Evolutionary conservation across 2,797 vertebrate species (phyloP).

Genomic region (Falco novaeseelandiae): DNA sequence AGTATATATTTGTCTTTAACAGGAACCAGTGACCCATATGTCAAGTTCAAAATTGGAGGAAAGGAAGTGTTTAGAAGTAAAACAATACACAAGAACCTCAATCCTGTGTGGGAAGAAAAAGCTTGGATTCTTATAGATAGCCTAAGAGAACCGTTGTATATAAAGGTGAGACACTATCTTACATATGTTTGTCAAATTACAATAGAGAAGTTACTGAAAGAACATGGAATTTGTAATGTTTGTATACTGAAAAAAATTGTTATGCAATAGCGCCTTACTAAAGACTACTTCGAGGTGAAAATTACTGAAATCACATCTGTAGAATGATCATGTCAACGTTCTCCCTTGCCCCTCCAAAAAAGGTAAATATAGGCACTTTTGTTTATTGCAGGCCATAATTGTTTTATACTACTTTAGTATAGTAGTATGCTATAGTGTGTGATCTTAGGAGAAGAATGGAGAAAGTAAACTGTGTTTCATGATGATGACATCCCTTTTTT

Average conservation of each 20-base stretch:
- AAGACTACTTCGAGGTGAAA: not conserved
- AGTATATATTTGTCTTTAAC: not conserved
- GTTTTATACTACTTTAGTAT: not conserved
- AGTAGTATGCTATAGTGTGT: too few species aligned
- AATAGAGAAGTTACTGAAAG: not conserved
- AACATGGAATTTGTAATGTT: not conserved
- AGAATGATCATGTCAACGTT: not conserved
- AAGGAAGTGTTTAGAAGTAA: conserved; percentile 97
- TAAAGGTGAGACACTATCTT: conserved; percentile 85
- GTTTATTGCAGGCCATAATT: not conserved
- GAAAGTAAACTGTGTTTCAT: not conserved
- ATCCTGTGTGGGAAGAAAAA: conserved; percentile 95
- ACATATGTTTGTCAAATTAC: not conserved
- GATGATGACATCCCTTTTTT: not conserved
- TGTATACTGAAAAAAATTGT: not conserved
- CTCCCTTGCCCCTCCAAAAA: not conserved
- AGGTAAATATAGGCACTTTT: not conserved
- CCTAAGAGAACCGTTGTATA: conserved; percentile 86
- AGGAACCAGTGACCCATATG: conserved; percentile 96
- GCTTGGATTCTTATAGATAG: conserved; percentile 85
- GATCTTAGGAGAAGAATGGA: not conserved
- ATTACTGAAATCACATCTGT: not conserved
- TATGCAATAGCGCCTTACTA: not conserved
- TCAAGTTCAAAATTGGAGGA: conserved; percentile 94
- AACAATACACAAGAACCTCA: conserved; percentile 94